A percentile compares a stretch with the other conserved stretches of the same genome.
These are phyloP conservation scores for Ornithoptera alexandrae DNA, from an alignment of 2,888 invertebrate species.

Conservation along the genomic window DNA sequence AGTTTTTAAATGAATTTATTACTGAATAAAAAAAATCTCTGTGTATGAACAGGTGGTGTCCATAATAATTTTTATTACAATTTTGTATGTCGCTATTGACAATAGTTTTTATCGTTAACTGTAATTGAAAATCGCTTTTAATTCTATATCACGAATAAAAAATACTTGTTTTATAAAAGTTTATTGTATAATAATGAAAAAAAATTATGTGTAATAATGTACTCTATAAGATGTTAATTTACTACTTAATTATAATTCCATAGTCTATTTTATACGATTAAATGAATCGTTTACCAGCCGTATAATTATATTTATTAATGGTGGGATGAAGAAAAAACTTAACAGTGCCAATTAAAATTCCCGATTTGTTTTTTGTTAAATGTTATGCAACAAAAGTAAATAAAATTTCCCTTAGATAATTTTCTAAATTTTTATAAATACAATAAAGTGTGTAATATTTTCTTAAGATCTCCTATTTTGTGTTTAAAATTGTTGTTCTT, in stretches of 20 bases:
- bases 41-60: no score
- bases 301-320: slow-evolving; percentile 17
- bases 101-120: no score
- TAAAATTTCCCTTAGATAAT: background rate
- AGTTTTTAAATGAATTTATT: no score
- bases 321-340: slow-evolving; percentile 13
- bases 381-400: background rate
- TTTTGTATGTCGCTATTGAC: no score
- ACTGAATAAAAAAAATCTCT: no score
- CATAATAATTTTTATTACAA: no score
- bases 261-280: background rate
- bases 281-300: slow-evolving; percentile 16
- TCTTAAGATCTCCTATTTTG: background rate
- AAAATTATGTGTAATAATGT: background rate
- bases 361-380: background rate
- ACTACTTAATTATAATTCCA: slow-evolving; percentile 32
- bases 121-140: no score
- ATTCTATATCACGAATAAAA: no score
- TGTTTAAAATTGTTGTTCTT: background rate
- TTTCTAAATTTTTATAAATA: background rate
- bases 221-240: slow-evolving; percentile 14
- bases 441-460: background rate
- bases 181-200: no score
- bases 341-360: slow-evolving; percentile 28
- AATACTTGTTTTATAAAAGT: no score